Evolutionary conservation across 2,888 invertebrate species (phyloP), one percentile per base, ranked within the genome.

Genomic region (Drosophila quinaria): DNA sequence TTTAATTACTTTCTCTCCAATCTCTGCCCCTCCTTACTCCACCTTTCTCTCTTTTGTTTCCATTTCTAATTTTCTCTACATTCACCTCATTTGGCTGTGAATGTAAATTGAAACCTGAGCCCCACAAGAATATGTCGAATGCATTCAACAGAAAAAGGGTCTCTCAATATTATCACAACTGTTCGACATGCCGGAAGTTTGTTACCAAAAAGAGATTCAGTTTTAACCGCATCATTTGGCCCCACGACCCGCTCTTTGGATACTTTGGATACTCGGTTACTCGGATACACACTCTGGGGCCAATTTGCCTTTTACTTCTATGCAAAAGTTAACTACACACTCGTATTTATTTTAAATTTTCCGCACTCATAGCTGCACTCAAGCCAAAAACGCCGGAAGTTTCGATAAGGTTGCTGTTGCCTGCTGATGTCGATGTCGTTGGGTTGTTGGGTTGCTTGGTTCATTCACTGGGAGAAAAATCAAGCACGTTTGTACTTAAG

Each of bases 311-410:
- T 46, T 50, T 35, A 33, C 42, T 50, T 60, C 60, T 49, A 47
- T 74, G 74, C 64, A 37, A 69, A 73, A 73, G 61, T 69, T 69
- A 58, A 59, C 74, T 78, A 74, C 79, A 78, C 8, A 29, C 29
- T 29, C 29, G 29, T 74, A 87, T 83, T 83, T 87, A 82, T 85
- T 85, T 85, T 74, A 87, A 85, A 85, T 77, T 72, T 72, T 80
- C 51, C 86, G 74, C 66, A 70, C 82, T 65, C 77, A 71, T 85
- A 79, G 82, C 70, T 67, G 60, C 63, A 72, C 76, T 81, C 60
- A 81, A 46, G 31, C 63, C 49, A 60, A 73, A 71, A 71, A 29
- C 63, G 59, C 58, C 80, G 70, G 80, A 82, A 85, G 77, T 85
- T 82, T 77, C 82, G 88, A 85, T 83, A 85, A 87, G 86, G 86